These are phyloP conservation scores for Sinotaia quadrata DNA, from an alignment of 2,888 invertebrate genomes.

Conservation along the genomic window DNA sequence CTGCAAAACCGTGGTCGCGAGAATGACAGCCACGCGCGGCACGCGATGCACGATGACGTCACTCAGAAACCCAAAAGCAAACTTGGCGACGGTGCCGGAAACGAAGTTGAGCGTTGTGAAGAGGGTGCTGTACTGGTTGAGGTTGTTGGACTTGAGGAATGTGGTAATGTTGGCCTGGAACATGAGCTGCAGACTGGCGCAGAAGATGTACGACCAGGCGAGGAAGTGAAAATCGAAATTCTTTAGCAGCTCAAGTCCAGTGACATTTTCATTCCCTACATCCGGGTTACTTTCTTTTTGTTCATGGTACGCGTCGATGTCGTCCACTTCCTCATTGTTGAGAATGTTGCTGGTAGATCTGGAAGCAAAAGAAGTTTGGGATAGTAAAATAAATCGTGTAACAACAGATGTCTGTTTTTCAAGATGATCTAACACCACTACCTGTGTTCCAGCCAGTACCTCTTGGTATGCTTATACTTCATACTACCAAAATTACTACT, in stretches of 20 bases:
- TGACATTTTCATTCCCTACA: slow-evolving; percentile 37
- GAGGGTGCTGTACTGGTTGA: slow-evolving; percentile 50
- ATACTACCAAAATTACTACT: too few species aligned
- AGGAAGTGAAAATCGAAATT: slow-evolving; percentile 55
- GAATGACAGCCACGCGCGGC: slow-evolving; percentile 48
- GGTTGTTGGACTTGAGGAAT: slow-evolving; percentile 53
- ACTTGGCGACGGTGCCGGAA: slow-evolving; percentile 53
- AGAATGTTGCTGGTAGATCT: not conserved
- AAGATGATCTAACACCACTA: too few species aligned
- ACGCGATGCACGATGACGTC: slow-evolving; percentile 50
- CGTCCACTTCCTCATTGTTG: not conserved
- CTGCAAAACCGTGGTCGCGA: slow-evolving; percentile 46
- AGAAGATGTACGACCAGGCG: slow-evolving; percentile 55
- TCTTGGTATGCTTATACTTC: too few species aligned
- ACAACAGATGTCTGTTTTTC: too few species aligned
- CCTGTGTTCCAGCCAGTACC: too few species aligned
- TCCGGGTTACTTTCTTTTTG: slow-evolving; percentile 24
- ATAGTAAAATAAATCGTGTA: too few species aligned
- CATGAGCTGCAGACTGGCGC: slow-evolving; percentile 56
- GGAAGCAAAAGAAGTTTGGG: too few species aligned
- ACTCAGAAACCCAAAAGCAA: slow-evolving; percentile 51
- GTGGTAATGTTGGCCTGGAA: slow-evolving; percentile 54
- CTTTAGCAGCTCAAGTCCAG: slow-evolving; percentile 46
- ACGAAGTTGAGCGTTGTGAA: slow-evolving; percentile 54
- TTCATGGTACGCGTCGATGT: slow-evolving; percentile 15